Evolutionary conservation across 2,888 invertebrate species (phyloP).

Genomic region (Allophyes oxyacanthae): DNA sequence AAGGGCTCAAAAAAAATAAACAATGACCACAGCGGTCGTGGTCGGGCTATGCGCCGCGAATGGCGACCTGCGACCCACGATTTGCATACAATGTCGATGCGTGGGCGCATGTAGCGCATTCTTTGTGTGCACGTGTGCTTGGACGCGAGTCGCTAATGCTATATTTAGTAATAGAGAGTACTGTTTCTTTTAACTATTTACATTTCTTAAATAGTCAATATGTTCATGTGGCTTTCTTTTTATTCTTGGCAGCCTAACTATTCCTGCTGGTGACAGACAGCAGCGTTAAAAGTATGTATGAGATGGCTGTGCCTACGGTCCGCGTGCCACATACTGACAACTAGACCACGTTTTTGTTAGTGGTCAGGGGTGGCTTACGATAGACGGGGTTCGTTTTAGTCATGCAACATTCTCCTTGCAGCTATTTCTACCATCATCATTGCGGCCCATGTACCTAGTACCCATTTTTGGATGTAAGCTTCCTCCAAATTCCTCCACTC

Average conservation of each 20-base stretch:
- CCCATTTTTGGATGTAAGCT: too few relatives aligned
- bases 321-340: too few relatives aligned
- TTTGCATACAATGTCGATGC: conserved; percentile 87
- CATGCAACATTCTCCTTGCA: too few relatives aligned
- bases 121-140: conserved; percentile 67
- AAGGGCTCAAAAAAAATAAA: conserved; percentile 57
- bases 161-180: conserved; percentile 47
- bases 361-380: conserved; percentile 13
- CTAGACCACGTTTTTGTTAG: too few relatives aligned
- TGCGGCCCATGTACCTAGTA: too few relatives aligned
- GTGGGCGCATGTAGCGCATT: conserved; percentile 80
- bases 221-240: conserved; percentile 16
- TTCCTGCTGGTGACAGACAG: conserved; percentile 37
- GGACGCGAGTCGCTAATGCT: conserved; percentile 45
- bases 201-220: conserved; percentile 30
- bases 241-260: conserved; percentile 25
- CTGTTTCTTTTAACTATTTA: conserved; percentile 28
- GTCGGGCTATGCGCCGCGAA: conserved; percentile 55
- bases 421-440: too few relatives aligned
- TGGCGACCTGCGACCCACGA: conserved; percentile 86
- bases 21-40: conserved; percentile 51
- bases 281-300: too few relatives aligned
- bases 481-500: too few relatives aligned
- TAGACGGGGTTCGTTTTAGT: too few relatives aligned
- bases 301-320: neutral